Base-by-base conservation (phyloP, 2,113 vertebrate species). In the Phrynosoma blainvillii region DNA sequence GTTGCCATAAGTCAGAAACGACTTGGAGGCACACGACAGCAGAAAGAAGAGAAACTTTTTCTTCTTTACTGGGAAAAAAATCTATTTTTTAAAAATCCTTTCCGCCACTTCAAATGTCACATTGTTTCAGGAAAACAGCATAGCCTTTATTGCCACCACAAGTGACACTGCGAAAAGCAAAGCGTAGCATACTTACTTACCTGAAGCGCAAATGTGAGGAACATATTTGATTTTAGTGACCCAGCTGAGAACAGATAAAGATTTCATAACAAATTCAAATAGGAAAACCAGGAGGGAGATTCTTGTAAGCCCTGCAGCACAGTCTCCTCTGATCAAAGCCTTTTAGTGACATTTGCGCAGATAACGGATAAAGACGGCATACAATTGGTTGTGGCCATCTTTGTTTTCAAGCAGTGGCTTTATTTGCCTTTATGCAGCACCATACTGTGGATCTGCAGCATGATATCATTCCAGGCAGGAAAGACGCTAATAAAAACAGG, bases 401-500 rank as follows among this genome's bases (percentile, higher is more conserved):
- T 12, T 9, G 3, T 59, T 42, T 25, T 40, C 54, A 59, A 42
- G 85, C 85, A 62, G 47, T 10, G 21, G 0, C n/a, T 82, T 62
- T 66, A 16, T 75, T 68, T 83, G 47, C 8, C n/a, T 82, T 68
- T 77, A 8, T 11, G 40, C 23, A 32, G 56, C 21, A 7, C 59
- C 85, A 54, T 13, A n/a, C 70, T 30, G 54, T 82, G 79, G 40
- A 76, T 66, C 66, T 47, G 40, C 73, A 36, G 73, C 5, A n/a
- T 76, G 59, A 18, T 42, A 62, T 65, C 68, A 82, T 74, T 65
- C 68, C 59, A 32, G 82, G 70, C 32, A 56, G 71, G 56, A 68
- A 82, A 52, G 79, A 65, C 75, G 71, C 71, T 88, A 77, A 32
- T 66, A 77, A 82, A 79, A 88, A 77, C 59, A 82, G 54, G 14